Evolutionary conservation across 2,888 invertebrate species (phyloP).

Genomic region (Odontocolon sp.): DNA sequence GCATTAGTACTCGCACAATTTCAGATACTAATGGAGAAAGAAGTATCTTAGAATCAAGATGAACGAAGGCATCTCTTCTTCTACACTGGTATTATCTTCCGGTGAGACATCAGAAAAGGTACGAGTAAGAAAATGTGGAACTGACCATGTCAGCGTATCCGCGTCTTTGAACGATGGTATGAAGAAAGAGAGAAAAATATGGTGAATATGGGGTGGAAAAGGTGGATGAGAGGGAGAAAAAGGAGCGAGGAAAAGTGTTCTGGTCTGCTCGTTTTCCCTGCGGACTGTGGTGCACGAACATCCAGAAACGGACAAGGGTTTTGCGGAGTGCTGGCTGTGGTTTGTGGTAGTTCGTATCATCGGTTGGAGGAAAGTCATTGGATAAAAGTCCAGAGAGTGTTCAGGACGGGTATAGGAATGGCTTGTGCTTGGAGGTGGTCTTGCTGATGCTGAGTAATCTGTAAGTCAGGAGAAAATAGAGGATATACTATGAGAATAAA

Average conservation of each 20-base stretch:
- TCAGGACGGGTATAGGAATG: conserved; percentile 27
- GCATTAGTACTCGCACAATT: not conserved
- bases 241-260: conserved; percentile 30
- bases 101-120: conserved; percentile 31
- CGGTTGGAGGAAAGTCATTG: conserved; percentile 10
- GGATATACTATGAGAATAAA: not conserved
- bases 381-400: conserved; percentile 21
- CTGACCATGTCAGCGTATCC: conserved; percentile 66
- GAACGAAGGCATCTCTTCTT: conserved; percentile 20
- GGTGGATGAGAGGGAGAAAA: conserved; percentile 21
- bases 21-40: conserved; percentile 3
- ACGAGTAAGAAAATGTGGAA: conserved; percentile 50
- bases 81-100: conserved; percentile 38
- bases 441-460: too few species aligned
- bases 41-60: conserved; percentile 13
- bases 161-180: conserved; percentile 58
- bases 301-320: conserved; percentile 45
- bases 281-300: conserved; percentile 12
- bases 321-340: conserved; percentile 42
- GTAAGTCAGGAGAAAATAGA: conserved; percentile 9
- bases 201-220: too few species aligned
- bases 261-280: conserved; percentile 33
- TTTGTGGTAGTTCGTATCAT: conserved; percentile 30
- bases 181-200: not conserved
- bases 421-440: too few species aligned